Evolutionary conservation across 2,113 vertebrate genomes (phyloP), one percentile per base, ranked within the genome.

Genomic region (Aptenodytes forsteri): DNA sequence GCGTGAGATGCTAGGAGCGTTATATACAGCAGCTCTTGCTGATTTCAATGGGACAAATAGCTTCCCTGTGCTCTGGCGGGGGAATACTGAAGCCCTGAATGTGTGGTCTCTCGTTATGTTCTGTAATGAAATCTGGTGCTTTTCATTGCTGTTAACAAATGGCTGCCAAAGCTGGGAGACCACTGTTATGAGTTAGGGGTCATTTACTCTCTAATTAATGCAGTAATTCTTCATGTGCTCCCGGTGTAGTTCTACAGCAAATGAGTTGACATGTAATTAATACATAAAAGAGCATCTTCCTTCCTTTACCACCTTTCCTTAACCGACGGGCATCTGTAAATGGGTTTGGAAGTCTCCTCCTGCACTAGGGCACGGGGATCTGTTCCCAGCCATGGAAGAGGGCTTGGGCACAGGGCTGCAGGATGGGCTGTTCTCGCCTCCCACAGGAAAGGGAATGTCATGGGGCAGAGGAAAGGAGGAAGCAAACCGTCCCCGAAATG

Each of bases 191-290:
- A 90, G 73, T 84, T 55, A 27, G 32, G 83, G 87, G 91, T 96
- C 49, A 44, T 96, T 96, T 89, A 23, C 62, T 93, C 73, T 69
- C 87, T 88, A 91, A 96, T 90, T 94, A 94, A 83, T 84, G 87
- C 81, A 83, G 81, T 87, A 79, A 83, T 80, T 96, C 77, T 83
- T 66, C 58, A 11, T 52, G 62, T 72, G 87, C 47, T 94, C 81
- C 77, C 0, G 0, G 61, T 76, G 73, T 72, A 88, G 42, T 76
- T 95, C 73, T 61, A 50, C 16, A 91, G 42, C 34, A 70, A 88
- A 91, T 47, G 73, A 90, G 38, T 5, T 95, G 83, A 70, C 58
- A 42, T 66, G 84, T 80, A 95, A 93, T 91, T 97, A 90, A 93
- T 71, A 67, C 23, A 50, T 67, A 36, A 59, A 93, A 86, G 69